Conservation (phyloP, 2,888 invertebrate species). For the Luffia ferchaultella region DNA sequence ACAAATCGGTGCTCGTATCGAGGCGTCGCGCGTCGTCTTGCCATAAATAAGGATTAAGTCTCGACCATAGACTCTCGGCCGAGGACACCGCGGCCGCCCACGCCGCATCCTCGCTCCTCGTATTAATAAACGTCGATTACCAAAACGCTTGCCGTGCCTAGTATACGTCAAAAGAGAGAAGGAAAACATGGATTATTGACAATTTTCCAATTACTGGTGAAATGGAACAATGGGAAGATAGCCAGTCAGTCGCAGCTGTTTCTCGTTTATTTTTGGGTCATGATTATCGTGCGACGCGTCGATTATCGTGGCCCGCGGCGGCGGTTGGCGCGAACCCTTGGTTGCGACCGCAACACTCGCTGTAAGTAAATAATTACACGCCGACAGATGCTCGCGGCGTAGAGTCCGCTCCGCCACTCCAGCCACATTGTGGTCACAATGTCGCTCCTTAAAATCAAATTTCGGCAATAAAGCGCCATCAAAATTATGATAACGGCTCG, state of each 20-base stretch:
- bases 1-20: conserved; percentile 38
- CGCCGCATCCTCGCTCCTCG: neutral
- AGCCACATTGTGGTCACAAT: neutral
- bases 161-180: too few species aligned
- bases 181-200: too few species aligned
- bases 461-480: neutral
- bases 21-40: conserved; percentile 58
- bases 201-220: too few species aligned
- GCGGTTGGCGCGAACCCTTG: neutral
- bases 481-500: neutral
- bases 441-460: neutral
- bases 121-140: neutral
- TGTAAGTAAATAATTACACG: neutral
- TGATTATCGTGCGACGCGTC: neutral
- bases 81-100: neutral
- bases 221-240: too few species aligned
- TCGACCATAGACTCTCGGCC: neutral
- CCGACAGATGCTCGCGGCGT: neutral
- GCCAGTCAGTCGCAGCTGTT: neutral
- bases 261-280: neutral
- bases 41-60: conserved; percentile 65
- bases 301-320: neutral
- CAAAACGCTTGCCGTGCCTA: neutral
- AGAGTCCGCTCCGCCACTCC: neutral
- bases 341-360: neutral